A percentile compares a stretch with the other conserved stretches of the same genome.
These are phyloP conservation scores for Machaerirhynchus nigripectus DNA, from an alignment of 2,113 vertebrate species.

Conservation along the genomic window DNA sequence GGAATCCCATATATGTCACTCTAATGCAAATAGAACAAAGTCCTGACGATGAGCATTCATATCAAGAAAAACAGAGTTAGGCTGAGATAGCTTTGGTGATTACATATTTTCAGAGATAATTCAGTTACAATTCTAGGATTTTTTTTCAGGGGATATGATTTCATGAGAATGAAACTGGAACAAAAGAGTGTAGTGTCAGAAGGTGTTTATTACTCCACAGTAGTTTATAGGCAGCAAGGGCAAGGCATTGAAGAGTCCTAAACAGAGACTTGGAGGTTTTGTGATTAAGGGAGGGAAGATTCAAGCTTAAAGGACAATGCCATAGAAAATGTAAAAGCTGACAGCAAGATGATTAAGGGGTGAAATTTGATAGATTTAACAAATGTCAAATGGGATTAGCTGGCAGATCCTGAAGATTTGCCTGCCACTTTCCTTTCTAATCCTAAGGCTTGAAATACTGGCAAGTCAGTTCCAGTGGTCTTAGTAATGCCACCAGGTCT, in stretches of 20 bases:
- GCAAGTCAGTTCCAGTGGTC: neutral
- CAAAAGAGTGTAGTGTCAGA: neutral
- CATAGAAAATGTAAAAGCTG: neutral
- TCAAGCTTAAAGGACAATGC: neutral
- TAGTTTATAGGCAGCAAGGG: neutral
- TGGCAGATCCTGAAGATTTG: neutral
- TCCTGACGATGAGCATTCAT: neutral
- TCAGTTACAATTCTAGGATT: neutral
- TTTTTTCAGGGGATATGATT: neutral
- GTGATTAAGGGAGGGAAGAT: neutral
- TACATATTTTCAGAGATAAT: neutral
- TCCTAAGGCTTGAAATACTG: neutral
- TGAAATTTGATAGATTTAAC: neutral
- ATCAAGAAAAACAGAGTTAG: neutral
- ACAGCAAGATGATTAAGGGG: neutral
- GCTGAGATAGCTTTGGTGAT: neutral
- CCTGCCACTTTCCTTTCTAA: neutral
- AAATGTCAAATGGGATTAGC: neutral
- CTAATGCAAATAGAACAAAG: neutral
- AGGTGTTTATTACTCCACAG: neutral
- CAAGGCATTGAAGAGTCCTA: neutral
- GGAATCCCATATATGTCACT: neutral
- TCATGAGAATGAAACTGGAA: neutral
- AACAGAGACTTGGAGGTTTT: neutral
- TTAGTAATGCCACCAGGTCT: neutral